Evolutionary conservation across 2,113 vertebrate species (phyloP).

Genomic region (Oenanthe melanoleuca): DNA sequence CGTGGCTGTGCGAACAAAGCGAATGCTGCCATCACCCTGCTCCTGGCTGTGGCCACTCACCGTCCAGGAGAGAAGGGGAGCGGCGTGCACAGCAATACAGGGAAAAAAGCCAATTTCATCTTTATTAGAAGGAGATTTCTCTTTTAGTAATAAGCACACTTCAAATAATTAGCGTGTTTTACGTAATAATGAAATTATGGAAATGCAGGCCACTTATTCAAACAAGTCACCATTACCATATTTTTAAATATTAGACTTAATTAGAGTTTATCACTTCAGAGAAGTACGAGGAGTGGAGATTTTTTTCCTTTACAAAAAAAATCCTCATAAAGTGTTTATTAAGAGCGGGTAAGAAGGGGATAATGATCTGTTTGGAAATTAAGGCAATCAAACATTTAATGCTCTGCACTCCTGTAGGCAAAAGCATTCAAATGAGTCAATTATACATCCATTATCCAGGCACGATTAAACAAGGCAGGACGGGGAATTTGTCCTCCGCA

Average conservation of each 20-base stretch:
- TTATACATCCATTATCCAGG: slow-evolving; percentile 99
- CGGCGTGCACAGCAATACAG: slow-evolving; percentile 38
- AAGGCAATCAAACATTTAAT: slow-evolving; percentile 99
- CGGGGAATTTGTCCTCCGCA: slow-evolving; percentile 84
- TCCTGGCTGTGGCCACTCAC: slow-evolving; percentile 29
- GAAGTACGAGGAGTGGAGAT: slow-evolving; percentile 79
- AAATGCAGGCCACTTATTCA: slow-evolving; percentile 97
- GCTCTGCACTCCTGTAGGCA: slow-evolving; percentile 95
- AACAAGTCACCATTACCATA: slow-evolving; percentile 98
- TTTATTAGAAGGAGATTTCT: slow-evolving; percentile 93
- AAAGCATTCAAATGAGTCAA: slow-evolving; percentile 99
- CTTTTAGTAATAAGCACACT: slow-evolving; percentile 86
- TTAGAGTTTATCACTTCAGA: slow-evolving; percentile 91
- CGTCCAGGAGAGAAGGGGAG: slow-evolving; percentile 72
- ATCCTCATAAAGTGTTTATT: slow-evolving; percentile 99
- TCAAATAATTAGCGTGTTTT: slow-evolving; percentile 94
- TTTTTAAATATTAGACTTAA: slow-evolving; percentile 99
- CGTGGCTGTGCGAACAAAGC: slow-evolving; percentile 29
- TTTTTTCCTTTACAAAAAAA: slow-evolving; percentile 77
- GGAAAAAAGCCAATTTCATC: slow-evolving; percentile 87
- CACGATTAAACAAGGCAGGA: slow-evolving; percentile 90
- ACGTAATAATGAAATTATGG: slow-evolving; percentile 99
- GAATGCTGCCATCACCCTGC: neutral
- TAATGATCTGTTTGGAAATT: slow-evolving; percentile 99
- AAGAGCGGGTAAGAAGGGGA: slow-evolving; percentile 96